Percentiles rank a stretch among this genome's conserved stretches.
Conservation (phyloP, 1,140 invertebrate genomes). For the Carposina sasakii region DNA sequence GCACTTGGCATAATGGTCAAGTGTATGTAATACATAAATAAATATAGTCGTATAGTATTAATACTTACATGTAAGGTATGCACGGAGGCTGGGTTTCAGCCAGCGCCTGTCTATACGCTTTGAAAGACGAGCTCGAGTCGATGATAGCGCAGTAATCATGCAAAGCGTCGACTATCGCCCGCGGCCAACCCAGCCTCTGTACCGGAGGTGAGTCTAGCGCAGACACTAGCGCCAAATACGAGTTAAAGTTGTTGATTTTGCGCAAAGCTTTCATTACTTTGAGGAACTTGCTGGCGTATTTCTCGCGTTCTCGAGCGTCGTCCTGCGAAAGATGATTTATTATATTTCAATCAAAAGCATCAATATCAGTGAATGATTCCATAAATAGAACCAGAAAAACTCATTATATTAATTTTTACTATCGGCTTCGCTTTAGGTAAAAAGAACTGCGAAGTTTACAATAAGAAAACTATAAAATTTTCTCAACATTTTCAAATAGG, state of each 20-base stretch:
- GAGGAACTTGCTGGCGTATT: slow-evolving; percentile 96
- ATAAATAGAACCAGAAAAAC: no score
- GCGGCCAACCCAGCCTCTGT: slow-evolving; percentile 94
- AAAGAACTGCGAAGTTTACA: no score
- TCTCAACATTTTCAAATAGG: no score
- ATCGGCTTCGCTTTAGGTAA: no score
- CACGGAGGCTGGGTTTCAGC: slow-evolving; percentile 96
- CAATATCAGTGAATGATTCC: no score
- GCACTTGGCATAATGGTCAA: no score
- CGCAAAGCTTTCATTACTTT: slow-evolving; percentile 99
- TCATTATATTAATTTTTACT: no score
- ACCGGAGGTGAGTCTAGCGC: slow-evolving; percentile 98
- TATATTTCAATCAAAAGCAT: no score
- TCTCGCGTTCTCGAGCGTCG: slow-evolving; percentile 95
- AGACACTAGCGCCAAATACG: slow-evolving; percentile 95
- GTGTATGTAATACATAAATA: neutral
- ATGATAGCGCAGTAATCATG: slow-evolving; percentile 96
- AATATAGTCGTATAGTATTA: neutral
- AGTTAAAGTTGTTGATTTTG: slow-evolving; percentile 99
- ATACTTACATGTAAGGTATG: slow-evolving; percentile 97
- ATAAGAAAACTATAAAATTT: no score
- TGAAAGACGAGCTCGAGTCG: slow-evolving; percentile 96
- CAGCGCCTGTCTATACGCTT: slow-evolving; percentile 94
- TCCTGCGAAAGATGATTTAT: slow-evolving; percentile 42
- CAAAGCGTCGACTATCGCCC: slow-evolving; percentile 91